Conservation (phyloP, 2,797 vertebrate genomes). For the Gadopsis marmoratus region DNA sequence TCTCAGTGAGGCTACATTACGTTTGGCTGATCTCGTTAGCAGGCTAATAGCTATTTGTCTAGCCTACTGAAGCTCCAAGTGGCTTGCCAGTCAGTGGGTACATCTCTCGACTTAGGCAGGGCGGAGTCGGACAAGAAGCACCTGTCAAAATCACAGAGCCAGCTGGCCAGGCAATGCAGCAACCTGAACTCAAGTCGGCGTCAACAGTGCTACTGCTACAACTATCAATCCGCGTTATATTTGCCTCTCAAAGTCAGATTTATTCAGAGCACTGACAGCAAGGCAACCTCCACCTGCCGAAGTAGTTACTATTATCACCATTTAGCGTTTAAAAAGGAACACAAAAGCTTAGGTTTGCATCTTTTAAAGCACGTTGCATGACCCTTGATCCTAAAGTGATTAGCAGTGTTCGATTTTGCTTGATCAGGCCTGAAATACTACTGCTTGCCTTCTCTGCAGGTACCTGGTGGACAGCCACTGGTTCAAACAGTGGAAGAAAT, state of each 20-base stretch:
- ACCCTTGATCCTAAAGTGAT: background rate
- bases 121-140: constrained; percentile 80
- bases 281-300: constrained; percentile 4
- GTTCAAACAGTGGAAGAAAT: constrained; percentile 99
- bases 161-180: constrained; percentile 63
- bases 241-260: background rate
- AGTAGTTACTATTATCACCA: no score
- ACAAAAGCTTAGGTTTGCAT: no score
- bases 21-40: constrained; percentile 29
- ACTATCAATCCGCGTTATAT: constrained; percentile 26
- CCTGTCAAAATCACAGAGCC: constrained; percentile 81
- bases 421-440: background rate
- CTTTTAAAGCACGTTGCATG: background rate
- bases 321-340: background rate
- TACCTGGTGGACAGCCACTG: constrained; percentile 98
- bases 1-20: background rate
- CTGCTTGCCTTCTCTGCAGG: constrained; percentile 79
- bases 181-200: constrained; percentile 59
- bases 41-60: constrained; percentile 65
- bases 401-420: background rate
- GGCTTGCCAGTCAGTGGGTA: constrained; percentile 67
- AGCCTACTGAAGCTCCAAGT: constrained; percentile 56
- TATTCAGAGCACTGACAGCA: background rate
- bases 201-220: constrained; percentile 38
- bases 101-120: constrained; percentile 67